Conservation (phyloP, 1,140 invertebrate genomes). For the Marisa cornuarietis region DNA sequence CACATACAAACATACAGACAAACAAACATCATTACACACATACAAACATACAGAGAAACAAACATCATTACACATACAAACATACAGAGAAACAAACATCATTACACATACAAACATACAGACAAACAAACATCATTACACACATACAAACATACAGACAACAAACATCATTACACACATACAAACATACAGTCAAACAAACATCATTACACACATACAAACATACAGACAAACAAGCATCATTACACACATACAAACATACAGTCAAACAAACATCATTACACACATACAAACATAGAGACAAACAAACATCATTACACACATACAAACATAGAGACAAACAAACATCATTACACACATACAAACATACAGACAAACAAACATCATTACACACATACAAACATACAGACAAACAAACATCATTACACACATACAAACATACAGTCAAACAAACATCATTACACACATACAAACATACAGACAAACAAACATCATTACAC, state of each 20-base stretch:
- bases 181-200: no score
- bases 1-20: background rate
- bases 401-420: no score
- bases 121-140: background rate
- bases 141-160: constrained; percentile 8
- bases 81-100: background rate
- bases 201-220: background rate
- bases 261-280: no score
- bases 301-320: background rate
- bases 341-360: background rate
- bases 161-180: no score
- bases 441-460: background rate
- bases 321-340: background rate
- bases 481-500: background rate
- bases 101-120: constrained; percentile 4
- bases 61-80: background rate
- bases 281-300: background rate
- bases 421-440: background rate
- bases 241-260: no score
- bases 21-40: constrained; percentile 2
- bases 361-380: constrained; percentile 9
- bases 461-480: no score
- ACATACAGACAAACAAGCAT: background rate
- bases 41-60: no score
- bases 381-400: no score